Evolutionary conservation across 2,888 invertebrate species (phyloP), one percentile per base, ranked within the genome.

Genomic region (Venusia cambrica): DNA sequence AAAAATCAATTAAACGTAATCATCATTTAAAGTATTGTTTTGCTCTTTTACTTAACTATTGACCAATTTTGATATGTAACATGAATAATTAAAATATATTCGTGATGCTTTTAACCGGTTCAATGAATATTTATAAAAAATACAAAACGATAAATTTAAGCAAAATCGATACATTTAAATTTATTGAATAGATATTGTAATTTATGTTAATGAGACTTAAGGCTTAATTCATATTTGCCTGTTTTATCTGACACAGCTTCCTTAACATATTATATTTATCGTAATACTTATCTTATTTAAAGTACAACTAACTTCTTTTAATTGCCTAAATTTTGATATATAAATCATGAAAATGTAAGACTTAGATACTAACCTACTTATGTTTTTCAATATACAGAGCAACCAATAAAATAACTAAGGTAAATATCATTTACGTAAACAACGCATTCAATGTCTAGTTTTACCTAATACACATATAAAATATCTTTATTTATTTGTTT

Each of bases 401-500:
- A n/a, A n/a, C n/a, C n/a, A n/a, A n/a, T n/a, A n/a, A n/a, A n/a
- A n/a, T n/a, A n/a, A n/a, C n/a, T n/a, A n/a, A n/a, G n/a, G n/a
- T n/a, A n/a, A n/a, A n/a, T n/a, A n/a, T n/a, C n/a, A n/a, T n/a
- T n/a, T n/a, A n/a, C n/a, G n/a, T n/a, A n/a, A n/a, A n/a, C n/a
- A n/a, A n/a, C n/a, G n/a, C n/a, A n/a, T n/a, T n/a, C 41, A 46
- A 29, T 33, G 27, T 48, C 28, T 54, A 45, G 47, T 55, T 57
- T 52, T 39, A 48, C 48, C 39, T 33, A 34, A 53, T 54, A 36
- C 24, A 26, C 30, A 26, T 34, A 41, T 27, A 53, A 53, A 54
- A 46, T 39, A 28, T 37, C 10, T n/a, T n/a, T n/a, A n/a, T n/a
- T n/a, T 41, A 59, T 66, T 68, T 56, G 39, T 29, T 45, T 48